These are phyloP conservation scores for Trichogramma dendrolimi DNA, from an alignment of 2,888 invertebrate genomes.

Conservation along the genomic window DNA sequence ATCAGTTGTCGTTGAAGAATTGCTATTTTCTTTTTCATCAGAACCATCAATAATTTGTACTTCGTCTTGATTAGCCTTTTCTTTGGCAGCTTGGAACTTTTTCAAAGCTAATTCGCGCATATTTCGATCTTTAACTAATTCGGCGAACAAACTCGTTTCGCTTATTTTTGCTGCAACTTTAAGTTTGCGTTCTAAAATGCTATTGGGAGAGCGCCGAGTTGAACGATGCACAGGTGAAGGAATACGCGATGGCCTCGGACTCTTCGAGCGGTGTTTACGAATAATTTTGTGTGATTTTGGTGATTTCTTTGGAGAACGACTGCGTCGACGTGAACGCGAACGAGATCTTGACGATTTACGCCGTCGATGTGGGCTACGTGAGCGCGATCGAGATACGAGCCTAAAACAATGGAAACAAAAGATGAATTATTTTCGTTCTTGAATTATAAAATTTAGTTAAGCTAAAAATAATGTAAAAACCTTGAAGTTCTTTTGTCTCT, in stretches of 20 bases:
- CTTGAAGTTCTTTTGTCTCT: conserved; percentile 51
- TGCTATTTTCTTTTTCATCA: conserved; percentile 46
- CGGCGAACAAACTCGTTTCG: conserved; percentile 85
- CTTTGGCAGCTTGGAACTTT: conserved; percentile 65
- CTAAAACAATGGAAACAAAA: not conserved
- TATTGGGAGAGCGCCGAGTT: conserved; percentile 44
- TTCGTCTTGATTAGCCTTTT: conserved; percentile 54
- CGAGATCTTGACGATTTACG: conserved; percentile 38
- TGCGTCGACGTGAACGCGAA: conserved; percentile 59
- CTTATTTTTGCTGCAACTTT: conserved; percentile 70
- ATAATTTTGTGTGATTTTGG: conserved; percentile 44
- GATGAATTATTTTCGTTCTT: not conserved
- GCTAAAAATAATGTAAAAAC: conserved; percentile 25
- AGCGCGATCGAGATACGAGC: conserved; percentile 24
- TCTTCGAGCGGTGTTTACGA: conserved; percentile 56
- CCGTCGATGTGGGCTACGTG: conserved; percentile 24
- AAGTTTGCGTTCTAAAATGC: conserved; percentile 45
- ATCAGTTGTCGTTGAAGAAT: conserved; percentile 28
- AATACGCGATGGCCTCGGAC: conserved; percentile 50
- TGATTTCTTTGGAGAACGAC: conserved; percentile 42
- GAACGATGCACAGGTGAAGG: conserved; percentile 47
- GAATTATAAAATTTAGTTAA: not conserved
- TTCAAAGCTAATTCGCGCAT: conserved; percentile 73
- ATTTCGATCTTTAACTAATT: conserved; percentile 80
- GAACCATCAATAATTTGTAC: conserved; percentile 49